phyloP scores from a whole-genome alignment of 2,113 vertebrate genomes.

The Heterotilapia buettikoferi region DNA sequence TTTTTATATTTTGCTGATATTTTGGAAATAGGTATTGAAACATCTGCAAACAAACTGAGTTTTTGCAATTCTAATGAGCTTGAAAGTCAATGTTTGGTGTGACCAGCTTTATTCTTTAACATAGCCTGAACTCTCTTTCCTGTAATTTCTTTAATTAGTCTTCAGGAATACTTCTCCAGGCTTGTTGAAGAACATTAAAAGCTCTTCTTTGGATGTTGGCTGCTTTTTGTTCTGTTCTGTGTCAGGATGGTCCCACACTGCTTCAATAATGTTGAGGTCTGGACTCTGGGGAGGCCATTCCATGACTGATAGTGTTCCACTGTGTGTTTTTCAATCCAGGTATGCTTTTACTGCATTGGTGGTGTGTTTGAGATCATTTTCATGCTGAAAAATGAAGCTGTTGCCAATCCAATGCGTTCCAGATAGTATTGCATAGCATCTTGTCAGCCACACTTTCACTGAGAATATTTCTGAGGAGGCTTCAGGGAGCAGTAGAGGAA shows the following conservation, averaged over 20 bases:
- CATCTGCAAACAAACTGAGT: not conserved
- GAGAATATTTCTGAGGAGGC: not conserved
- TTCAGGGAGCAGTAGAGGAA: not conserved
- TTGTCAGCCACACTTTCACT: not conserved
- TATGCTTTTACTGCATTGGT: not conserved
- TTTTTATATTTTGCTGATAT: not conserved
- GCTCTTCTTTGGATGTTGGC: not conserved
- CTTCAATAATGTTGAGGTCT: not conserved
- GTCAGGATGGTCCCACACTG: not conserved
- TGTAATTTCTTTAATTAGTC: not conserved
- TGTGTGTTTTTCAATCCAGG: not conserved
- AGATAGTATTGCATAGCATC: not conserved
- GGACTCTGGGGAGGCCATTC: not conserved
- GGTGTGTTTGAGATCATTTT: not conserved
- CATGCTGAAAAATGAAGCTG: not conserved
- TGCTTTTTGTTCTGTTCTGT: not conserved
- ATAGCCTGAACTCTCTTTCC: not conserved
- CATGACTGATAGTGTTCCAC: not conserved
- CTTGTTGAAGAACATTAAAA: not conserved
- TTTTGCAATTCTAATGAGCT: not conserved
- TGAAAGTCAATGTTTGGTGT: not conserved
- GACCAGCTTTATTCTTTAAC: not conserved
- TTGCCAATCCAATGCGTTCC: not conserved
- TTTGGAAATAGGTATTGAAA: not conserved
- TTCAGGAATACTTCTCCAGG: not conserved